These are phyloP conservation scores for Timema cristinae DNA, from an alignment of 2,888 invertebrate genomes.

Conservation along the genomic window DNA sequence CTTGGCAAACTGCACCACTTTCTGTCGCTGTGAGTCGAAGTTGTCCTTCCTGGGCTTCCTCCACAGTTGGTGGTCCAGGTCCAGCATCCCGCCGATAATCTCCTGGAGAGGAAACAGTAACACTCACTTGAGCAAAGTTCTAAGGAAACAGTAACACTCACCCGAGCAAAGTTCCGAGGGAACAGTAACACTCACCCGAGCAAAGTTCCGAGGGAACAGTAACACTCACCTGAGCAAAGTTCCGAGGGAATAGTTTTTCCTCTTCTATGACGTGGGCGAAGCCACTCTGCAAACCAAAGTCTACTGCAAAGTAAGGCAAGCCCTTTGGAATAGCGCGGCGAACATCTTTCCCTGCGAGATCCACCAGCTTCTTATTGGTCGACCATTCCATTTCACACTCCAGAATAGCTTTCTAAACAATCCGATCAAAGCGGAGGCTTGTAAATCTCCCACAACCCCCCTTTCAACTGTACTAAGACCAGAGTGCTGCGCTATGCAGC, in stretches of 20 bases:
- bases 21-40: slow-evolving; percentile 69
- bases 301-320: slow-evolving; percentile 90
- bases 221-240: slow-evolving; percentile 78
- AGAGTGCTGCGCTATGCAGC: too few species aligned
- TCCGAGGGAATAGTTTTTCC: slow-evolving; percentile 74
- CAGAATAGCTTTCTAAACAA: slow-evolving; percentile 76
- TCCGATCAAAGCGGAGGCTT: background rate
- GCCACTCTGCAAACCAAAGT: slow-evolving; percentile 87
- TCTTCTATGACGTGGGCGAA: slow-evolving; percentile 98
- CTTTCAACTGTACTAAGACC: background rate
- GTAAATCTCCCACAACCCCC: background rate
- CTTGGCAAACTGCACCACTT: slow-evolving; percentile 68
- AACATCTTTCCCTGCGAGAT: slow-evolving; percentile 65
- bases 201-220: too few species aligned
- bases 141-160: slow-evolving; percentile 41
- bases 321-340: slow-evolving; percentile 85
- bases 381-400: slow-evolving; percentile 96
- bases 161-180: slow-evolving; percentile 86
- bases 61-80: slow-evolving; percentile 81
- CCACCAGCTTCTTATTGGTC: slow-evolving; percentile 86
- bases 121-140: slow-evolving; percentile 47
- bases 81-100: slow-evolving; percentile 92
- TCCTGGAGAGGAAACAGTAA: slow-evolving; percentile 53
- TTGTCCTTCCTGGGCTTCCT: slow-evolving; percentile 72
- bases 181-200: slow-evolving; percentile 49